Evolutionary conservation across 2,113 vertebrate genomes (phyloP).

Genomic region (Delphinapterus leucas): DNA sequence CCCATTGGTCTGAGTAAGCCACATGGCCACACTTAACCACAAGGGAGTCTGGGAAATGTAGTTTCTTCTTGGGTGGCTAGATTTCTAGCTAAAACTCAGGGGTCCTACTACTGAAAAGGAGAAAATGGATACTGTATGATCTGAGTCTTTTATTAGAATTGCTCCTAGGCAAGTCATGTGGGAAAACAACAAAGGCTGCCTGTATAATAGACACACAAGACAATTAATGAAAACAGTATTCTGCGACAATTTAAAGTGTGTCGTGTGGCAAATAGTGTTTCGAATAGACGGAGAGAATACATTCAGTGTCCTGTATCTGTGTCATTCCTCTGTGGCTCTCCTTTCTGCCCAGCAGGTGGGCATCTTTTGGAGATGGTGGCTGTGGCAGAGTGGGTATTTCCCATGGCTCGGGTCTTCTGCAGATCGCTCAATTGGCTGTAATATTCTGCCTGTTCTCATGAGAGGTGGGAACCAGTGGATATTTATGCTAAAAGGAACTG

Average conservation of each 20-base stretch:
- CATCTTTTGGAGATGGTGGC: neutral
- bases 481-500: neutral
- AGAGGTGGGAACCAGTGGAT: neutral
- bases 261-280: neutral
- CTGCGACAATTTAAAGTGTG: neutral
- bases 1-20: neutral
- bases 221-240: neutral
- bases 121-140: neutral
- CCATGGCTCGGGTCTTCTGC: neutral
- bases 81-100: neutral
- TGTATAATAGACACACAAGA: neutral
- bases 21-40: neutral
- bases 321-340: neutral
- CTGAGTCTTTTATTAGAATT: neutral
- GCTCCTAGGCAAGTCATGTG: neutral
- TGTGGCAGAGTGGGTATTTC: neutral
- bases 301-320: neutral
- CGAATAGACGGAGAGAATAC: neutral
- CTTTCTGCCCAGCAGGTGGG: neutral
- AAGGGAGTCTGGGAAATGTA: neutral
- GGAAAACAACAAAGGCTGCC: neutral
- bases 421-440: neutral
- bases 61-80: neutral
- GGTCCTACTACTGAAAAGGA: neutral
- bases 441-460: neutral